These are phyloP conservation scores for Agriopis aurantiaria DNA, from an alignment of 2,888 invertebrate genomes.

Conservation along the genomic window DNA sequence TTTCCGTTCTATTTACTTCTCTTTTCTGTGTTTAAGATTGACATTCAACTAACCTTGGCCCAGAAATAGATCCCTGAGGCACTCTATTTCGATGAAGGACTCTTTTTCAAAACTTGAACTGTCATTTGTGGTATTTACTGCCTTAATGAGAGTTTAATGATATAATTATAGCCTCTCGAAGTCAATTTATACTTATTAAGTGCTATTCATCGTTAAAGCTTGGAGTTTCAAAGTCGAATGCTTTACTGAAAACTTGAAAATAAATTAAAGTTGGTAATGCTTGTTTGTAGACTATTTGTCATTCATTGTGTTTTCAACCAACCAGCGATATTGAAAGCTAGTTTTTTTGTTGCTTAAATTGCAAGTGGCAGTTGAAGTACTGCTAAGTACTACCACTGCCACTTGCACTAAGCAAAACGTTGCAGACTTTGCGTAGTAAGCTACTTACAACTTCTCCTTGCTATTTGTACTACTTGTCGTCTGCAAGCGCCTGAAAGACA, in stretches of 20 bases:
- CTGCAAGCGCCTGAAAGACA: no score
- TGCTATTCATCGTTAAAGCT: constrained; percentile 16
- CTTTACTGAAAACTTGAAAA: constrained; percentile 16
- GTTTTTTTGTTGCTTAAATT: no score
- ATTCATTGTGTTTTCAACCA: background rate
- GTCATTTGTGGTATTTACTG: constrained; percentile 18
- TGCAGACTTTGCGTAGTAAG: no score
- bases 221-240: constrained; percentile 9
- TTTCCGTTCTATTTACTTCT: no score
- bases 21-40: no score
- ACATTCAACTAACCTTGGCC: constrained; percentile 11
- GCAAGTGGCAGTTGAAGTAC: no score
- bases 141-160: constrained; percentile 27
- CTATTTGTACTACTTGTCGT: no score
- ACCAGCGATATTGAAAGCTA: no score
- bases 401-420: no score
- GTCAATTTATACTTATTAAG: constrained; percentile 18
- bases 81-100: constrained; percentile 12
- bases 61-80: constrained; percentile 10
- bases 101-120: constrained; percentile 10
- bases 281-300: background rate
- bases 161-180: constrained; percentile 20
- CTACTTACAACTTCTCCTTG: no score
- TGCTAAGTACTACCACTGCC: no score
- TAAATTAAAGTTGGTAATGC: constrained; percentile 14